These are phyloP conservation scores for Nineta flava DNA, from an alignment of 2,888 invertebrate genomes.

Conservation along the genomic window DNA sequence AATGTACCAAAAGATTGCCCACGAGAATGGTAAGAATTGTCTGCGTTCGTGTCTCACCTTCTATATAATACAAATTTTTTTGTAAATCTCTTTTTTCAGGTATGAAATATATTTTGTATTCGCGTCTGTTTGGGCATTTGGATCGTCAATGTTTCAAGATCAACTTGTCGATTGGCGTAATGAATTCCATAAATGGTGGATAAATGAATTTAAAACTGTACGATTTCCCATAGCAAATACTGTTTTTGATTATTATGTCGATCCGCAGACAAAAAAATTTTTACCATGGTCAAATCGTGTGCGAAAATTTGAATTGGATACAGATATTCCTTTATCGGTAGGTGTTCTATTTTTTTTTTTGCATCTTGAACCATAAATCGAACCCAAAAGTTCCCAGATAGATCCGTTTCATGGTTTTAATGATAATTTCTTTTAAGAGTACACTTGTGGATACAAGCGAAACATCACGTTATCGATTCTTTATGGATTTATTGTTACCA, in stretches of 20 bases:
- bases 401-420: too few relatives aligned
- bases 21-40: constrained; percentile 56
- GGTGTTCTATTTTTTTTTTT: not conserved
- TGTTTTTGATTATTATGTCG: constrained; percentile 82
- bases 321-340: constrained; percentile 77
- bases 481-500: constrained; percentile 68
- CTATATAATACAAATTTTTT: not conserved
- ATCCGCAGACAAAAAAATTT: constrained; percentile 70
- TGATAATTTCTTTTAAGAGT: constrained; percentile 14
- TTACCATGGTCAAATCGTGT: constrained; percentile 76
- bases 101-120: constrained; percentile 90
- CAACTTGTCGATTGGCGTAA: constrained; percentile 80
- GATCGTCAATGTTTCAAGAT: constrained; percentile 81
- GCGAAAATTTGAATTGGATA: constrained; percentile 62
- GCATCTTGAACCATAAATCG: too few relatives aligned
- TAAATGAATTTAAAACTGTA: constrained; percentile 78
- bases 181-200: constrained; percentile 93
- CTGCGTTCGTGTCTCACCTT: too few relatives aligned
- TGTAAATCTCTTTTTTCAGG: constrained; percentile 22
- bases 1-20: constrained; percentile 78
- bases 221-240: constrained; percentile 73
- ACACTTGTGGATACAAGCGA: constrained; percentile 73
- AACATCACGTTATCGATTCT: constrained; percentile 73
- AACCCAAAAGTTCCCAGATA: too few relatives aligned
- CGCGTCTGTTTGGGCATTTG: constrained; percentile 84